Percentiles rank a stretch among this genome's conserved stretches.
Evolutionary conservation across 1,140 invertebrate genomes (phyloP).

Genomic region (Habropoda laboriosa): DNA sequence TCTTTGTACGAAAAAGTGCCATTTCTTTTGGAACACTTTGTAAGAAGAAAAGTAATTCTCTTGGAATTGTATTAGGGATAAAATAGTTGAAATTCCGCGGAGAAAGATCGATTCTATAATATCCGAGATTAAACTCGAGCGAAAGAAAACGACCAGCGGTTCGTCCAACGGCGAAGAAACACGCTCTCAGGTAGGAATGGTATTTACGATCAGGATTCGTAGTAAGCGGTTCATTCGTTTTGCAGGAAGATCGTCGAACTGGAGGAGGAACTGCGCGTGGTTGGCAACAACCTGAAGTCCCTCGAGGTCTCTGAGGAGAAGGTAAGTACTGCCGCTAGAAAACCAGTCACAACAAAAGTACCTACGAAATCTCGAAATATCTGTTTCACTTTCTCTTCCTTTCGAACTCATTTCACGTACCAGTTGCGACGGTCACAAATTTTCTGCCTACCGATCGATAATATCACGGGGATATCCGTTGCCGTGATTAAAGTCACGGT

Average conservation of each 20-base stretch:
- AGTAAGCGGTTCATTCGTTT: slow-evolving; percentile 71
- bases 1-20: neutral
- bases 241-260: slow-evolving; percentile 99
- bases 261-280: slow-evolving; percentile 99
- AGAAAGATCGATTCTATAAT: too few species aligned
- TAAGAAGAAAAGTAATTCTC: too few species aligned
- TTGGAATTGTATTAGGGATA: neutral
- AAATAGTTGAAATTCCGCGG: too few species aligned
- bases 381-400: slow-evolving; percentile 43
- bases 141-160: neutral
- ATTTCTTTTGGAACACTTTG: neutral
- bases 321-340: slow-evolving; percentile 85
- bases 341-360: slow-evolving; percentile 25
- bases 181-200: slow-evolving; percentile 31
- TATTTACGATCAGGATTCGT: neutral
- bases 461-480: too few species aligned
- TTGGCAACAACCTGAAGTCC: slow-evolving; percentile 99
- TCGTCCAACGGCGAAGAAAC: slow-evolving; percentile 1
- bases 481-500: too few species aligned
- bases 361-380: slow-evolving; percentile 23
- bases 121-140: neutral
- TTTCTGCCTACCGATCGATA: too few species aligned
- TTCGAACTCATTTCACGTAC: slow-evolving; percentile 23
- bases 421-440: neutral
- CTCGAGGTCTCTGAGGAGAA: slow-evolving; percentile 99